phyloP scores from a whole-genome alignment of 2,888 invertebrate species.

The Drosophila picticornis region DNA sequence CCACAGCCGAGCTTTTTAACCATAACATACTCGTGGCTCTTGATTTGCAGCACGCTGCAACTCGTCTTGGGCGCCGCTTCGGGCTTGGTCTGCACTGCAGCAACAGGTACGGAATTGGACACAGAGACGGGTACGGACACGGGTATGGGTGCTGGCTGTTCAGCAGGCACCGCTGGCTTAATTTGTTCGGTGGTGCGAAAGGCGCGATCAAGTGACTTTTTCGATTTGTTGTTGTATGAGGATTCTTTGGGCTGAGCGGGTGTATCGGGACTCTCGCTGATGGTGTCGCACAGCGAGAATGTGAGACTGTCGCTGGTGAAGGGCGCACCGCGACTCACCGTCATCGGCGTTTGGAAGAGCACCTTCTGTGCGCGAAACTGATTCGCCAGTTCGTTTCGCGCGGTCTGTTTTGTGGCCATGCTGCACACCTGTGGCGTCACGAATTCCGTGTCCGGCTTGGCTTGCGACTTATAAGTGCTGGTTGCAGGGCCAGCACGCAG shows the following conservation, averaged over 20 bases:
- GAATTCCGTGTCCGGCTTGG: conserved; percentile 72
- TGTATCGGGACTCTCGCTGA: conserved; percentile 76
- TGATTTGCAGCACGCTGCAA: conserved; percentile 87
- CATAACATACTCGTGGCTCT: conserved; percentile 90
- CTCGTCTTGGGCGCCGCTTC: conserved; percentile 26
- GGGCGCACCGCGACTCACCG: conserved; percentile 78
- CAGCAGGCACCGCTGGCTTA: conserved; percentile 5
- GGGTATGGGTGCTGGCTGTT: not conserved
- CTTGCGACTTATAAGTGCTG: conserved; percentile 13
- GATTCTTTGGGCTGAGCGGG: conserved; percentile 40
- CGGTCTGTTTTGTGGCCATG: conserved; percentile 61
- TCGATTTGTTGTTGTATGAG: conserved; percentile 55
- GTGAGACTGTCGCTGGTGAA: conserved; percentile 80
- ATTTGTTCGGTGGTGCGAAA: conserved; percentile 58
- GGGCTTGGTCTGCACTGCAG: conserved; percentile 12
- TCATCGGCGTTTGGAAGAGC: conserved; percentile 85
- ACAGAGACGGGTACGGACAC: not conserved
- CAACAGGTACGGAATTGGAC: not conserved
- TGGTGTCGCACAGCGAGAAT: conserved; percentile 82
- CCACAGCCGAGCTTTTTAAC: conserved; percentile 93
- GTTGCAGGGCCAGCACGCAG: conserved; percentile 44
- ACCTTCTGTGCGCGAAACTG: conserved; percentile 84
- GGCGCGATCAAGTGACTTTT: conserved; percentile 72
- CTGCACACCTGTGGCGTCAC: conserved; percentile 83
- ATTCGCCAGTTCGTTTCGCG: conserved; percentile 65